Evolutionary conservation across 2,113 vertebrate species (phyloP), one percentile per base, ranked within the genome.

Genomic region (Thryonomys swinderianus): DNA sequence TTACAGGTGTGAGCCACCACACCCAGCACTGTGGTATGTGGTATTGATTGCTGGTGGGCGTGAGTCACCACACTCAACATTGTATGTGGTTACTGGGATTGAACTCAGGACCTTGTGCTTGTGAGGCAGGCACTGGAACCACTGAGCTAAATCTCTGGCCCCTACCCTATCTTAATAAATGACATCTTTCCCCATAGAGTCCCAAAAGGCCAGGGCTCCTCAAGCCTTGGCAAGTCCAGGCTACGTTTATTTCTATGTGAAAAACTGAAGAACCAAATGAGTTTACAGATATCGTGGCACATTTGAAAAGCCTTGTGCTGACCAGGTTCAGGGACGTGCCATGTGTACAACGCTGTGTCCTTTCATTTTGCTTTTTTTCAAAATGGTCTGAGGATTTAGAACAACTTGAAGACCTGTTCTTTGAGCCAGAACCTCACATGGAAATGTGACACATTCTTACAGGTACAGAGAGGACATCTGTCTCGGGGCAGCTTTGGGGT

Each of bases 301-400:
- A n/a, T 27, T 78, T 80, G 57, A 84, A 96, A n/a, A 86, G 64
- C n/a, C 25, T 79, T 25, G 6, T 59, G 69, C 37, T 37, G 79
- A n/a, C 23, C 5, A 71, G 23, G 25, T 37, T 48, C 30, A 40
- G 62, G 53, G 25, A 45, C 40, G 34, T 20, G 11, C 61, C 10
- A 2, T 55, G 32, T 13, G 23, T 84, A 42, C 76, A 90, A 84
- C 11, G 3, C 17, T 25, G 12, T 61, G 42, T 18, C 51, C 18
- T 76, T 95, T 81, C 57, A 9, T 90, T 80, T 86, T 42, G 34
- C 9, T n/a, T 13, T 64, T 89, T 92, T 90, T 42, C 45, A 85
- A 67, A 87, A 30, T 55, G n/a, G 81, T 80, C 87, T 51, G 53
- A 74, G 57, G 45, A 81, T 84, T 76, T 67, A 18, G 74, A 40